A percentile compares a stretch with the other conserved stretches of the same genome.
phyloP scores from a whole-genome alignment of 2,113 vertebrate species.

The Atherinomorus stipes region DNA sequence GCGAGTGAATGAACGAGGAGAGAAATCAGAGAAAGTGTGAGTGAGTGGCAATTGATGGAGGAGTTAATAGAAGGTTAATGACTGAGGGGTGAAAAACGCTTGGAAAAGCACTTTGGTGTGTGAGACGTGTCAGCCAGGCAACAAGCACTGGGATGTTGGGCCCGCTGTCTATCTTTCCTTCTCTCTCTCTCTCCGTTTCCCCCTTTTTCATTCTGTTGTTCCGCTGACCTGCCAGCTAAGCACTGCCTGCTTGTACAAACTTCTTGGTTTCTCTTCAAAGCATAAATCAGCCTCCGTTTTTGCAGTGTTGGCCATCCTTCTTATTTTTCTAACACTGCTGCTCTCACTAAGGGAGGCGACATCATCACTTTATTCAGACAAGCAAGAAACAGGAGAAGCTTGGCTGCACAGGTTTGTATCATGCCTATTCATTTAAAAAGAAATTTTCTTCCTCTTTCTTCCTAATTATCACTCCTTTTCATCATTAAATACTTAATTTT shows the following conservation, averaged over 20 bases:
- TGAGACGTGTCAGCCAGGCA: slow-evolving; percentile 78
- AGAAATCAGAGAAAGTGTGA: slow-evolving; percentile 61
- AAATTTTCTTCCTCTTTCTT: too few species aligned
- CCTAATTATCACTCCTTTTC: too few species aligned
- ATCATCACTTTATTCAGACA: neutral
- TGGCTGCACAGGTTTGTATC: neutral
- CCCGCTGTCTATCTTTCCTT: slow-evolving; percentile 36
- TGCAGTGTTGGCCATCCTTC: neutral
- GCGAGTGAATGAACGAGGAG: slow-evolving; percentile 34
- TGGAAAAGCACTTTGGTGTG: slow-evolving; percentile 79
- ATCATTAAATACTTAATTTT: too few species aligned
- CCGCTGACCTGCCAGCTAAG: slow-evolving; percentile 40
- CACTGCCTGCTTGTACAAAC: neutral
- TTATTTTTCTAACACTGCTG: neutral
- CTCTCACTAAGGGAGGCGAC: neutral
- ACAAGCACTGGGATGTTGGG: slow-evolving; percentile 73
- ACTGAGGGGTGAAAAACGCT: slow-evolving; percentile 80
- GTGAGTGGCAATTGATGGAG: slow-evolving; percentile 79
- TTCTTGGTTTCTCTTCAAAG: slow-evolving; percentile 25
- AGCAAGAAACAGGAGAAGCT: neutral
- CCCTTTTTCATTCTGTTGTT: slow-evolving; percentile 35
- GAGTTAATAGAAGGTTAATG: slow-evolving; percentile 86
- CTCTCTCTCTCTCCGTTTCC: slow-evolving; percentile 4
- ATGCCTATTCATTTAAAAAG: too few species aligned
- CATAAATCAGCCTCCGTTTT: neutral